Percentiles rank a stretch among this genome's conserved stretches.
These are phyloP conservation scores for Onchidella celtica DNA, from an alignment of 2,888 invertebrate species.

Conservation along the genomic window DNA sequence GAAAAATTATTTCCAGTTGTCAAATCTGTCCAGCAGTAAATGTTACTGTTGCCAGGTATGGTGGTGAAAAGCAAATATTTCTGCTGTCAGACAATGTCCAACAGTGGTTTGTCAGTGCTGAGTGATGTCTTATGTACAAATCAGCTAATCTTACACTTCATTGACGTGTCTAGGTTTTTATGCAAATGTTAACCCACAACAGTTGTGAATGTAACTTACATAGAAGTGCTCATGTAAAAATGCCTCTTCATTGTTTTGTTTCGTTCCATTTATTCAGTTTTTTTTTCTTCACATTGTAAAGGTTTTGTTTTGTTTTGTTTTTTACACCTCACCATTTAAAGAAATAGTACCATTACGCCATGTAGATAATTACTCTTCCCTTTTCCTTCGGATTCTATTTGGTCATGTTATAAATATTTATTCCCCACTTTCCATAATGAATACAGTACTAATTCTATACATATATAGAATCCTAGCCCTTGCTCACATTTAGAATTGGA, in stretches of 20 bases:
- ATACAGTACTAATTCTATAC: no score
- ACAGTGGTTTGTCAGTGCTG: neutral
- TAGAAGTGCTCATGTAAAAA: constrained; percentile 44
- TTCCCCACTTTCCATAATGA: neutral
- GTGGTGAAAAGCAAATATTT: neutral
- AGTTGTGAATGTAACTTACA: constrained; percentile 42
- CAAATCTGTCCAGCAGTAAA: neutral
- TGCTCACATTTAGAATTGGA: no score
- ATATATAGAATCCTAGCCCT: no score
- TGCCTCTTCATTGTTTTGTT: neutral
- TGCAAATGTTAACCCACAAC: constrained; percentile 40
- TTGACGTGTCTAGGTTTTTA: constrained; percentile 26
- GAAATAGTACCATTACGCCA: neutral
- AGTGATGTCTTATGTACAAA: neutral
- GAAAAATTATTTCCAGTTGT: neutral
- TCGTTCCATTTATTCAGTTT: no score
- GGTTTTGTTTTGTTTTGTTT: constrained; percentile 4
- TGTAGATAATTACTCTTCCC: constrained; percentile 1
- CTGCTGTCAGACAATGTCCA: neutral
- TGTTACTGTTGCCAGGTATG: neutral
- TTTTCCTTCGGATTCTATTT: neutral
- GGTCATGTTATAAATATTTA: neutral
- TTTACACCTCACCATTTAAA: no score
- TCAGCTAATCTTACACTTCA: neutral
- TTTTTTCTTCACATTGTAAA: neutral